A percentile compares a stretch with the other conserved stretches of the same genome.
phyloP scores from a whole-genome alignment of 2,888 invertebrate genomes.

The Anoplius nigerrimus region DNA sequence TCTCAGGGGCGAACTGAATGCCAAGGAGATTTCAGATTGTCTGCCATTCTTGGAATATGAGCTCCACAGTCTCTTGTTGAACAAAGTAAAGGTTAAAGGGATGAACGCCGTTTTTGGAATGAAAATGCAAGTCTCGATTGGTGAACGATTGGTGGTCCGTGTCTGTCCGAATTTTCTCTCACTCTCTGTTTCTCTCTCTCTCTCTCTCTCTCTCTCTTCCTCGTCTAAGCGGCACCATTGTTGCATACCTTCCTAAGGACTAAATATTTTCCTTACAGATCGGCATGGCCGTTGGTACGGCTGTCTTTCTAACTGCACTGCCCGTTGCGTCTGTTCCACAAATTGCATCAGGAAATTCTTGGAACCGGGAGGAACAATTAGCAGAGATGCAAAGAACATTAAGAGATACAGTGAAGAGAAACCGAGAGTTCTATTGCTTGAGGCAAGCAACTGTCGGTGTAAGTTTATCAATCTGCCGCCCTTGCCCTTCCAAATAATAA shows the following conservation, averaged over 20 bases:
- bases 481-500: too few relatives aligned
- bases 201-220: too few relatives aligned
- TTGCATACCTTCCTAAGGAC: too few relatives aligned
- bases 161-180: too few relatives aligned
- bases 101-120: conserved; percentile 96
- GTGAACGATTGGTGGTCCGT: conserved; percentile 85
- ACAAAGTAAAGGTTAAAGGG: conserved; percentile 93
- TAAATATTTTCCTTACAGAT: conserved; percentile 73
- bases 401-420: conserved; percentile 82
- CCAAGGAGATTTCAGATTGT: conserved; percentile 96
- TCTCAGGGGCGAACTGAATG: conserved; percentile 88
- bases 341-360: conserved; percentile 81
- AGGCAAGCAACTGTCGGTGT: conserved; percentile 64
- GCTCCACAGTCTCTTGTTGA: conserved; percentile 91
- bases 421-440: conserved; percentile 83
- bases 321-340: conserved; percentile 86
- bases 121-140: conserved; percentile 83
- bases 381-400: conserved; percentile 83
- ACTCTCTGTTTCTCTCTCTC: too few relatives aligned
- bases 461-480: too few relatives aligned
- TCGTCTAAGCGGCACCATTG: too few relatives aligned
- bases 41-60: conserved; percentile 97
- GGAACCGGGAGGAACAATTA: conserved; percentile 81
- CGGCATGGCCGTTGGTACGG: conserved; percentile 92
- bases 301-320: conserved; percentile 85